A percentile compares a stretch with the other conserved stretches of the same genome.
Evolutionary conservation across 1,140 invertebrate species (phyloP).

Genomic region (Neodiprion virginianus): DNA sequence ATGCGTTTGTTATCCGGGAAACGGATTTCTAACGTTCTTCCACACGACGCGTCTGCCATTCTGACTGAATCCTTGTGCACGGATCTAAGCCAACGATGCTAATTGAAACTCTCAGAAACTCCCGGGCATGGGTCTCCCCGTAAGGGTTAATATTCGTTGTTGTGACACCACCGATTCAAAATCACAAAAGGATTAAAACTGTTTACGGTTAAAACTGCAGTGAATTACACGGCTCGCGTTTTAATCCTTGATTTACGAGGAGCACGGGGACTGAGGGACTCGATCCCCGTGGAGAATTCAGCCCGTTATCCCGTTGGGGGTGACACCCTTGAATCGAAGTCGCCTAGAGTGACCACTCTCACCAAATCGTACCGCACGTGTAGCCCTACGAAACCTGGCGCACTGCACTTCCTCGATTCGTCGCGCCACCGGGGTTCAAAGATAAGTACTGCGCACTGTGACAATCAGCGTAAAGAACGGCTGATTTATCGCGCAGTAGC

Average conservation of each 20-base stretch:
- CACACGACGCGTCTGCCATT: no score
- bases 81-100: no score
- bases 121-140: no score
- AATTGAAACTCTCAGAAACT: no score
- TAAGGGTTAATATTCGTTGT: conserved; percentile 47
- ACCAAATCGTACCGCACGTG: neutral
- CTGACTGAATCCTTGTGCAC: no score
- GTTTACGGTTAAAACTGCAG: conserved; percentile 60
- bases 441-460: neutral
- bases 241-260: conserved; percentile 60
- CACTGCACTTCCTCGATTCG: neutral
- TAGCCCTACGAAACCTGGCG: no score
- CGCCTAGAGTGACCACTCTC: no score
- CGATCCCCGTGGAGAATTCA: conserved; percentile 58
- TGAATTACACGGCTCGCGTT: conserved; percentile 53
- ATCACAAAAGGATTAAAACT: conserved; percentile 53
- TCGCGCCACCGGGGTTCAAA: neutral
- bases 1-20: no score
- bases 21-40: no score
- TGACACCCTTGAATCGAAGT: neutral
- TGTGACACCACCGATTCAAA: conserved; percentile 55
- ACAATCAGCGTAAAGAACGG: neutral
- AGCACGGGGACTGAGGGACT: conserved; percentile 9
- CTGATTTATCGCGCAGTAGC: neutral
- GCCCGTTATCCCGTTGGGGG: conserved; percentile 18